Conservation (phyloP, 2,888 invertebrate species). For the Spilosoma lubricipeda region DNA sequence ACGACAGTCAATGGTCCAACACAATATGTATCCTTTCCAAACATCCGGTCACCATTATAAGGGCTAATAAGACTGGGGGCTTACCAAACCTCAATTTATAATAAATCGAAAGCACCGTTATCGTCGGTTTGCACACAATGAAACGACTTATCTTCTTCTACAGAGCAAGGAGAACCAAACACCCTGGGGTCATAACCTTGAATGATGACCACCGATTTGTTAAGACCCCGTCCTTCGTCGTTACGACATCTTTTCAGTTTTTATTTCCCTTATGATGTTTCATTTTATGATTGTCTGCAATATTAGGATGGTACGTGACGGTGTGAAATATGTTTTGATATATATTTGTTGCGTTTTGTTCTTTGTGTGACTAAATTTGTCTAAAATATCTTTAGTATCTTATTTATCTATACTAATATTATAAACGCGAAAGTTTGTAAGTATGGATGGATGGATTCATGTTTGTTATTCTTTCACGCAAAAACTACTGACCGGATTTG, state of each 20-base stretch:
- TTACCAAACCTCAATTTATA: conserved; percentile 73
- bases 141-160: conserved; percentile 76
- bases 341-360: conserved; percentile 13
- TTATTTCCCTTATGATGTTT: conserved; percentile 83
- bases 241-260: conserved; percentile 82
- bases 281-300: conserved; percentile 82
- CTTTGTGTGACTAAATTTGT: background rate
- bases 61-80: conserved; percentile 67
- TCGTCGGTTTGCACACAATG: conserved; percentile 75
- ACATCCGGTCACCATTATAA: conserved; percentile 60
- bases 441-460: no score
- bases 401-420: no score
- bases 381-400: background rate
- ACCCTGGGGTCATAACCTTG: conserved; percentile 77
- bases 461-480: no score
- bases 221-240: conserved; percentile 77
- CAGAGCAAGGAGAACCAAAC: conserved; percentile 66
- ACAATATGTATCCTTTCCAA: conserved; percentile 66
- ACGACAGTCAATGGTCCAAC: conserved; percentile 34
- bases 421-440: no score
- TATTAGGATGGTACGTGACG: conserved; percentile 75
- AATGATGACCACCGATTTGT: conserved; percentile 84
- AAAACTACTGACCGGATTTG: no score
- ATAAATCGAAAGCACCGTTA: conserved; percentile 77
- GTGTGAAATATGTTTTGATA: conserved; percentile 56